Conservation (phyloP, 2,797 vertebrate genomes). For the Brachyalestes nurse region DNA sequence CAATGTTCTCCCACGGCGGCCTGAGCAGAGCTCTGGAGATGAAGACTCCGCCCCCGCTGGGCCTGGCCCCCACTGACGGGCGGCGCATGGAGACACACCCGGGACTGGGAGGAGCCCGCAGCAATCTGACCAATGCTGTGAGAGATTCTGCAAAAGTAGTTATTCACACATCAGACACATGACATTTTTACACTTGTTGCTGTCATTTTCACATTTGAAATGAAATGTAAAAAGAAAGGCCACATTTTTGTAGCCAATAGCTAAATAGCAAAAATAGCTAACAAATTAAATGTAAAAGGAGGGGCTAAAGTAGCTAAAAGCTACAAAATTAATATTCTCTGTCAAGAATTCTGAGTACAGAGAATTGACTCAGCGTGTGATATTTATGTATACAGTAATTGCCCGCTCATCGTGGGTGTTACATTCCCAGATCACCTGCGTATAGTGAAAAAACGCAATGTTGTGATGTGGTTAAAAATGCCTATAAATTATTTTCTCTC, state of each 20-base stretch:
- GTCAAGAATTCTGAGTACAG: no score
- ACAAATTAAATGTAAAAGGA: not conserved
- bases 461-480: no score
- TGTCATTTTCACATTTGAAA: not conserved
- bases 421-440: no score
- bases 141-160: constrained; percentile 63
- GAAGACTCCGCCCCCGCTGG: constrained; percentile 84
- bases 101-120: constrained; percentile 66
- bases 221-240: no score
- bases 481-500: no score
- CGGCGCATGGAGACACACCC: constrained; percentile 75
- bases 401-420: no score
- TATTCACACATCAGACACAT: not conserved
- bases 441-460: no score
- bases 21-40: constrained; percentile 81
- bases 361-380: no score
- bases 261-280: not conserved
- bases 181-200: not conserved
- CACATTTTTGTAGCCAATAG: no score
- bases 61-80: constrained; percentile 74
- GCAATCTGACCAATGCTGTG: constrained; percentile 74
- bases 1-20: constrained; percentile 82
- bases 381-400: no score
- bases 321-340: no score
- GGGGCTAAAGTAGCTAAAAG: not conserved